These are phyloP conservation scores for Cataglyphis albicans DNA, from an alignment of 2,888 invertebrate genomes.

Conservation along the genomic window DNA sequence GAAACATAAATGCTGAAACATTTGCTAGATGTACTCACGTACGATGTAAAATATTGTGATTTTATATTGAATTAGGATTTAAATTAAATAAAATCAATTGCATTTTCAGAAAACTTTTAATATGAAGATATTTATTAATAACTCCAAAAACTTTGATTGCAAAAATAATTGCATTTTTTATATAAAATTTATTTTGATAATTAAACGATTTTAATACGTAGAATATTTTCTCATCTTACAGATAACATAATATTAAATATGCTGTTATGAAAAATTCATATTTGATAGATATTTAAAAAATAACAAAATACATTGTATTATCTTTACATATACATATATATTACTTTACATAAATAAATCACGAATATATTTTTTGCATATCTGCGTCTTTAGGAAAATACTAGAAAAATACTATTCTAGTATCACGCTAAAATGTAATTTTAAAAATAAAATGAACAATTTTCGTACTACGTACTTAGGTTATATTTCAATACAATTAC, in stretches of 20 bases:
- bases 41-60: not conserved
- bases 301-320: not conserved
- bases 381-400: not conserved
- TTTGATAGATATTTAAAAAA: constrained; percentile 16
- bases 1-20: not conserved
- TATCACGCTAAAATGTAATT: constrained; percentile 14
- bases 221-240: not conserved
- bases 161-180: constrained; percentile 5
- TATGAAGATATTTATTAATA: not conserved
- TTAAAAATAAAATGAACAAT: not conserved
- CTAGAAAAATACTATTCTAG: not conserved
- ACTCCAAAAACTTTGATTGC: not conserved
- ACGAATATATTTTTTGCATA: not conserved
- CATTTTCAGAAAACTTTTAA: not conserved
- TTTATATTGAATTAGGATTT: not conserved
- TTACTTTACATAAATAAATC: not conserved
- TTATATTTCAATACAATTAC: constrained; percentile 67
- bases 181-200: not conserved
- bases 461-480: constrained; percentile 46
- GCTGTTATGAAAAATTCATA: not conserved
- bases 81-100: not conserved
- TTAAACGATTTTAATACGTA: not conserved
- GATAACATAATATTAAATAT: not conserved
- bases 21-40: not conserved
- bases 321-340: too few relatives aligned